Percentiles rank a stretch among this genome's conserved stretches.
Evolutionary conservation across 2,888 invertebrate species (phyloP).

Genomic region (Troides helena): DNA sequence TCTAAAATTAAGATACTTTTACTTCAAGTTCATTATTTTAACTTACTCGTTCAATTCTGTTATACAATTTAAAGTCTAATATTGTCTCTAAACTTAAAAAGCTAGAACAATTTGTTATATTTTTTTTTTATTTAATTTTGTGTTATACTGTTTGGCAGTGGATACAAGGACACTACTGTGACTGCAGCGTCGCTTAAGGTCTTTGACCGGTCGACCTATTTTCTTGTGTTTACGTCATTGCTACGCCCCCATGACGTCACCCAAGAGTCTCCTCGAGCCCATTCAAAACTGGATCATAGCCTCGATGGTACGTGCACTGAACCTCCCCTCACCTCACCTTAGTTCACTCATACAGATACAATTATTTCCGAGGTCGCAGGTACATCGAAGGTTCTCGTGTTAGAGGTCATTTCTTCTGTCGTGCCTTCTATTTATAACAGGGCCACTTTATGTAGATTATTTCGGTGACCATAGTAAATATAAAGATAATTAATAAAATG

Average conservation of each 20-base stretch:
- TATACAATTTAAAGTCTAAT: no score
- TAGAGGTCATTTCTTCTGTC: slow-evolving; percentile 59
- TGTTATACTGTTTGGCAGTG: slow-evolving; percentile 28
- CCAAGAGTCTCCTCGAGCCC: slow-evolving; percentile 64
- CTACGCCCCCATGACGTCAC: slow-evolving; percentile 75
- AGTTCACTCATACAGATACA: slow-evolving; percentile 36
- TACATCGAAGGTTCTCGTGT: slow-evolving; percentile 41
- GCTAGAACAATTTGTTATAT: neutral
- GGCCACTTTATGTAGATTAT: slow-evolving; percentile 16
- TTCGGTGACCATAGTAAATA: neutral
- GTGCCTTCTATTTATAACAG: slow-evolving; percentile 48
- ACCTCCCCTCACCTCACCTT: slow-evolving; percentile 40
- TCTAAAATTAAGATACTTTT: neutral
- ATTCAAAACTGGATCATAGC: slow-evolving; percentile 77
- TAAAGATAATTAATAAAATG: no score
- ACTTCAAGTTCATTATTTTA: neutral
- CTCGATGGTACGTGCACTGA: slow-evolving; percentile 50
- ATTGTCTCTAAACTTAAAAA: no score
- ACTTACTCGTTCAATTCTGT: neutral
- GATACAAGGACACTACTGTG: slow-evolving; percentile 44
- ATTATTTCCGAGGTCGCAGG: slow-evolving; percentile 49
- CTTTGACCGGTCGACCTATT: slow-evolving; percentile 71
- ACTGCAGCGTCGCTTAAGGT: slow-evolving; percentile 63
- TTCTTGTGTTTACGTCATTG: slow-evolving; percentile 69
- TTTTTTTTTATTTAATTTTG: slow-evolving; percentile 6